Conservation (phyloP, 2,888 invertebrate genomes). For the Gandaritis pyraliata region DNA sequence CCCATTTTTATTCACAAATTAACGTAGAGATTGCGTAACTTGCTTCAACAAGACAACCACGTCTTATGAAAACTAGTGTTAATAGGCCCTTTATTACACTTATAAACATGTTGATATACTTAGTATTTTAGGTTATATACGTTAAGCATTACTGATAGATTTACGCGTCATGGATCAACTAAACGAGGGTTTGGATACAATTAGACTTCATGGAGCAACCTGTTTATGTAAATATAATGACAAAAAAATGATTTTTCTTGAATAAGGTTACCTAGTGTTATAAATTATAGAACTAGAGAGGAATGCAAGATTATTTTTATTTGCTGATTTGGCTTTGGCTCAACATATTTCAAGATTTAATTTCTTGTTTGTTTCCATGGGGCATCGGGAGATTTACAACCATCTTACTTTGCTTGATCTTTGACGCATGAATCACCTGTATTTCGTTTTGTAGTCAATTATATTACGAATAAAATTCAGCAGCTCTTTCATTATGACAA, state of each 20-base stretch:
- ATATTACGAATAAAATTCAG: slow-evolving; percentile 67
- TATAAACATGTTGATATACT: slow-evolving; percentile 69
- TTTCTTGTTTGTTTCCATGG: background rate
- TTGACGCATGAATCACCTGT: slow-evolving; percentile 18
- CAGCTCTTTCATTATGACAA: slow-evolving; percentile 65
- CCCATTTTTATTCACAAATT: slow-evolving; percentile 29
- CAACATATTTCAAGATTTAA: background rate
- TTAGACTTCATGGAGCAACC: background rate
- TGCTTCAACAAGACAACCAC: slow-evolving; percentile 23
- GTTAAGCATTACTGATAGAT: slow-evolving; percentile 47
- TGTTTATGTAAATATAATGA: background rate
- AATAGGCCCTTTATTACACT: slow-evolving; percentile 54
- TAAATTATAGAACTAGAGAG: too few relatives aligned
- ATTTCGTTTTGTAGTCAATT: slow-evolving; percentile 69
- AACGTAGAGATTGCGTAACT: slow-evolving; percentile 34
- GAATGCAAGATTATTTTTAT: too few relatives aligned
- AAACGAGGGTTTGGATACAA: background rate
- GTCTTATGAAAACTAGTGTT: slow-evolving; percentile 27
- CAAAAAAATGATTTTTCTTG: background rate
- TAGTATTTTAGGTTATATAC: slow-evolving; percentile 58
- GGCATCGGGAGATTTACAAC: too few relatives aligned
- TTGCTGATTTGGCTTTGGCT: background rate
- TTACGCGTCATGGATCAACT: slow-evolving; percentile 15
- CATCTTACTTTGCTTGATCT: slow-evolving; percentile 11
- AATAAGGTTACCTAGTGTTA: too few relatives aligned